Evolutionary conservation across 1,140 invertebrate species (phyloP), one percentile per base, ranked within the genome.

Genomic region (Halictus rubicundus): DNA sequence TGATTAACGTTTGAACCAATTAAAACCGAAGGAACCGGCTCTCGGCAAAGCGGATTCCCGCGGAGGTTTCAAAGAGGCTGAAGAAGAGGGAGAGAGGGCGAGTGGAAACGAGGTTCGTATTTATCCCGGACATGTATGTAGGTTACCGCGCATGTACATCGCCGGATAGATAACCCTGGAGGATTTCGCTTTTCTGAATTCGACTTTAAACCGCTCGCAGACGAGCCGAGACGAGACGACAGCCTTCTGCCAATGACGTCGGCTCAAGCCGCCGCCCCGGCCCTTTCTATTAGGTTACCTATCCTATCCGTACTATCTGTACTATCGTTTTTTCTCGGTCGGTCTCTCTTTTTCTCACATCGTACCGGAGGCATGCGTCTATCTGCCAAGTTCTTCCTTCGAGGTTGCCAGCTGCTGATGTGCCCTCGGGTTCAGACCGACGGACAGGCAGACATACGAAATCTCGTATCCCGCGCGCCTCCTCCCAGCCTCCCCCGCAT

Each of bases 171-270:
- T 82, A 85, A 74, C 83, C 69, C 71, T 61, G 66, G 84, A 87
- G 87, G 85, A 90, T 90, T 89, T 87, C 88, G 88, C 85, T 87
- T 89, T 88, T 87, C 87, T 83, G 83, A 89, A 91, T 91, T 91
- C 89, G 89, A 87, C 89, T 90, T 88, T 89, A 90, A 91, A 90
- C 88, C 89, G 87, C 77, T 86, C 89, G 80, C 82, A 88, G 87
- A 83, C 74, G 57, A 87, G 82, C 76, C 88, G 88, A 90, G 42
- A 46, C 39, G 57, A 87, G 82, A 79, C 88, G 88, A 90, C 89
- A 90, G 88, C 81, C 89, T 90, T 90, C 90, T 92, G 90, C 90
- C 91, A 91, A 91, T 91, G 89, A 91, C 90, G 90, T 89, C 87
- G 88, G 87, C 90, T 90, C 88, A 89, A 90, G 83, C 86, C 86